Base-by-base conservation (phyloP, 1,140 invertebrate genomes). In the Phthorimaea operculella region DNA sequence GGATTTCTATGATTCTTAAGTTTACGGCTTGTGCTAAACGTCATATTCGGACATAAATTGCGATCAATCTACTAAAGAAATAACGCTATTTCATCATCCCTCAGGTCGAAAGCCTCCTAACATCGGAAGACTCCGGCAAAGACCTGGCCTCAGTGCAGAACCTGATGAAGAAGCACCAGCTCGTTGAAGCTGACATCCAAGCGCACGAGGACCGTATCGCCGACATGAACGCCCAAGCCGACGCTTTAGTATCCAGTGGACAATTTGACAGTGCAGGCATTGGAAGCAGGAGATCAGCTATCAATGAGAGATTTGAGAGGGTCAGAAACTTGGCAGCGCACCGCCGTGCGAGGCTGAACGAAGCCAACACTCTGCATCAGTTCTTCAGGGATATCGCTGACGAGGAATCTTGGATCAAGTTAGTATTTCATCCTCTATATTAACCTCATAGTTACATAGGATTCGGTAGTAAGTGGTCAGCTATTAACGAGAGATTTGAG, bases 361-460 rank as follows among this genome's bases (percentile, higher is more conserved):
- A 99, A 83, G 97, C 98, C 2, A 96, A 98, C 74, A 99, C 97
- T 8, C 89, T 99, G 64, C 98, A 99, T 85, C 98, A 99, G 86
- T 99, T 99, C 92, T 97, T 99, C 90, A 88, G 98, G 49, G 98
- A 99, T 78, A 99, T 99, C 77, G 98, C 98, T 62, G 98, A 99
- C 82, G 98, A 99, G 83, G 98, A 99, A 83, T 97, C 96, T n/a
- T 99, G 98, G 98, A 99, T 99, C 74, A 99, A 99, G 90, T 92
- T 67, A 80, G 87, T 83, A 0, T 15, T 42, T 1, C 34, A n/a
- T n/a, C n/a, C n/a, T n/a, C n/a, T n/a, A n/a, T 36, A 36, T 36
- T 36, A 36, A 7, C 34, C 34, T 8, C 34, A n/a, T n/a, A n/a
- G n/a, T n/a, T n/a, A n/a, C n/a, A n/a, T n/a, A n/a, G 93, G 93